phyloP scores from a whole-genome alignment of 2,888 invertebrate genomes.

The Eumerus sabulonum region DNA sequence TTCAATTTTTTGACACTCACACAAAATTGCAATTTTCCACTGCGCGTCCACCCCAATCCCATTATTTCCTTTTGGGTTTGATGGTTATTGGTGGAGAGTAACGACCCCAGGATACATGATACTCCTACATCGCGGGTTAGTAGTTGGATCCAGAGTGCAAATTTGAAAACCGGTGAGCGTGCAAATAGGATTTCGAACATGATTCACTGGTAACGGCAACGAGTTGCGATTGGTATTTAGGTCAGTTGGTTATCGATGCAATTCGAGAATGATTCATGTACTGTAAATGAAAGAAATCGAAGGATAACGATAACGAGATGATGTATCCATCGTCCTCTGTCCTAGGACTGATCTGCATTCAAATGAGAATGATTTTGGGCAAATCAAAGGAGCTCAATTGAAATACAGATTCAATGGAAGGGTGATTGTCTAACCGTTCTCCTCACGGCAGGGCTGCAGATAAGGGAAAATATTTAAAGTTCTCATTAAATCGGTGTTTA shows the following conservation, averaged over 20 bases:
- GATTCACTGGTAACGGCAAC: slow-evolving; percentile 44
- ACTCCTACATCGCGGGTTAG: background rate
- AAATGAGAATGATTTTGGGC: no score
- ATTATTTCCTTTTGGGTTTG: slow-evolving; percentile 25
- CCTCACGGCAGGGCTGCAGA: no score
- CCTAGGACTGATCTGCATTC: no score
- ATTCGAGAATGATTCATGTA: slow-evolving; percentile 54
- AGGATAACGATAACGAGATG: no score
- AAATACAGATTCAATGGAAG: no score
- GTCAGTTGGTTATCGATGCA: slow-evolving; percentile 45
- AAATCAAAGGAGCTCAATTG: no score
- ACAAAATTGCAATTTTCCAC: slow-evolving; percentile 55
- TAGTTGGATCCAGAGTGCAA: slow-evolving; percentile 54
- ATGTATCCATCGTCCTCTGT: no score
- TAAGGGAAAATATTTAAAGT: slow-evolving; percentile 54
- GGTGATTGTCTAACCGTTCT: no score
- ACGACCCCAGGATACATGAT: background rate
- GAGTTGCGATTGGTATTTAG: slow-evolving; percentile 44
- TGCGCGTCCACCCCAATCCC: slow-evolving; percentile 23
- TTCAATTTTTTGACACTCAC: slow-evolving; percentile 66
- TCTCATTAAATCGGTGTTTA: slow-evolving; percentile 47
- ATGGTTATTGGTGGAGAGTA: background rate
- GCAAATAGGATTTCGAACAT: slow-evolving; percentile 30
- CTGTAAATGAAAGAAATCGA: background rate
- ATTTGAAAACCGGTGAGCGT: slow-evolving; percentile 43